phyloP scores from a whole-genome alignment of 1,140 invertebrate species.

The Sycophaga agraensis region DNA sequence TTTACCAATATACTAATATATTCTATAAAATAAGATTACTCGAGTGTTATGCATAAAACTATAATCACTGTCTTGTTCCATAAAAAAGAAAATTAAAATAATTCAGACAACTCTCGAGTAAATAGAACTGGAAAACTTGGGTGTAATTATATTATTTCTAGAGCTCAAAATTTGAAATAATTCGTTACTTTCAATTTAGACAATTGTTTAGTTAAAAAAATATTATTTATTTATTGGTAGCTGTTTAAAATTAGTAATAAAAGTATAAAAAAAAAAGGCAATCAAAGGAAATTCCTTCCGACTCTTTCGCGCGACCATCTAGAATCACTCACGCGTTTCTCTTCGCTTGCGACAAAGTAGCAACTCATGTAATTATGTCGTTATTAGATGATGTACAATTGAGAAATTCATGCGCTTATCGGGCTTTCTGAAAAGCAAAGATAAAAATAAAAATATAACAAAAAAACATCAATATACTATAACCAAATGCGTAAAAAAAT shows the following conservation, averaged over 20 bases:
- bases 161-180: too few relatives aligned
- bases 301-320: slow-evolving; percentile 3
- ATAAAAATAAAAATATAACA: slow-evolving; percentile 5
- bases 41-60: too few relatives aligned
- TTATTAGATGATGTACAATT: too few relatives aligned
- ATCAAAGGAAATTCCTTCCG: neutral
- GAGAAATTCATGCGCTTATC: too few relatives aligned
- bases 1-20: too few relatives aligned
- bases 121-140: too few relatives aligned
- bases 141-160: too few relatives aligned
- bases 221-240: neutral
- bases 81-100: too few relatives aligned
- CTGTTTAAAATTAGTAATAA: neutral
- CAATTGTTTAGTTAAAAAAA: neutral
- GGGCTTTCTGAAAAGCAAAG: neutral
- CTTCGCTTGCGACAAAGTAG: slow-evolving; percentile 2
- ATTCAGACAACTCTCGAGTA: too few relatives aligned
- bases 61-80: too few relatives aligned
- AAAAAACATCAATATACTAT: neutral
- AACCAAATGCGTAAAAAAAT: neutral
- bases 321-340: slow-evolving; percentile 6
- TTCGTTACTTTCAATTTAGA: too few relatives aligned
- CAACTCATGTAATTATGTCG: slow-evolving; percentile 3
- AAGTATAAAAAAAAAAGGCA: neutral
- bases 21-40: too few relatives aligned